These are phyloP conservation scores for Drosophila ercepeae DNA, from an alignment of 1,140 invertebrate genomes.

Conservation along the genomic window DNA sequence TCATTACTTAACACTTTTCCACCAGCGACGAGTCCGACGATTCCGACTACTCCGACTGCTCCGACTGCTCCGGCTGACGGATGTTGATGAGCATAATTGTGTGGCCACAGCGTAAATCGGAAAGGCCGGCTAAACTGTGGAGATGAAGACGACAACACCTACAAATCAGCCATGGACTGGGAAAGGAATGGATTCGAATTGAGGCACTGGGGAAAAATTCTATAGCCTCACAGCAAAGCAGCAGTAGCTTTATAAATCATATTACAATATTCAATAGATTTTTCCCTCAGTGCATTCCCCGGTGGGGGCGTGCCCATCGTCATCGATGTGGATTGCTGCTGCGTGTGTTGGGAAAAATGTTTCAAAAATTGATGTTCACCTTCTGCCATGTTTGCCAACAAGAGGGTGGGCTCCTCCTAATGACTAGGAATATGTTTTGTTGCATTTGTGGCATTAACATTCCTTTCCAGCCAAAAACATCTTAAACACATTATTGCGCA, in stretches of 20 bases:
- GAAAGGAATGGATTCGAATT: conserved; percentile 9
- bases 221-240: neutral
- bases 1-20: conserved; percentile 80
- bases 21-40: conserved; percentile 23
- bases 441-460: conserved; percentile 71
- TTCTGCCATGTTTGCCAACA: conserved; percentile 50
- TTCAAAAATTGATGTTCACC: conserved; percentile 76
- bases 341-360: conserved; percentile 63
- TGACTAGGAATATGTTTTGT: conserved; percentile 68
- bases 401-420: conserved; percentile 29
- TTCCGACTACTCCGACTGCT: conserved; percentile 7
- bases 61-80: conserved; percentile 41
- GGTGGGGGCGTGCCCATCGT: conserved; percentile 67
- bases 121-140: conserved; percentile 9
- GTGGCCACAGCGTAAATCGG: conserved; percentile 74
- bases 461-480: conserved; percentile 55
- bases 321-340: conserved; percentile 57
- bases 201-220: neutral
- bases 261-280: neutral
- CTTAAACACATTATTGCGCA: conserved; percentile 44
- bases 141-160: conserved; percentile 50
- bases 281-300: conserved; percentile 10
- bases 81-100: conserved; percentile 77
- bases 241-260: neutral
- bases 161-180: conserved; percentile 39